Evolutionary conservation across 1,140 invertebrate species (phyloP).

Genomic region (Phymorhynchus buccinoides): DNA sequence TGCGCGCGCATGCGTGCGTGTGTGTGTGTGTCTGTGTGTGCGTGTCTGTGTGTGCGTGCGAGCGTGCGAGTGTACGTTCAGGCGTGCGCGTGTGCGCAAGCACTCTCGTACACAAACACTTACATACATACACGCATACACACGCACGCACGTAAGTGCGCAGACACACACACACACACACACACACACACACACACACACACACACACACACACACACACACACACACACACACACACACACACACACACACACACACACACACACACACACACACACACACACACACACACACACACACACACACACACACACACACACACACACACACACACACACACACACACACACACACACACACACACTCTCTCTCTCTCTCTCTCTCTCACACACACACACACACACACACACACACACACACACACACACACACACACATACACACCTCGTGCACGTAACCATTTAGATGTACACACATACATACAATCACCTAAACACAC

Average conservation of each 20-base stretch:
- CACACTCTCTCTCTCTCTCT: background rate
- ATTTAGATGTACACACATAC: background rate
- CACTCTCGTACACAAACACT: background rate
- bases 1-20: background rate
- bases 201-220: background rate
- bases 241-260: background rate
- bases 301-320: background rate
- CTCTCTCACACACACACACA: background rate
- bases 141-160: background rate
- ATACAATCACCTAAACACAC: background rate
- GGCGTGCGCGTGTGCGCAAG: background rate
- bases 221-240: background rate
- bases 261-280: background rate
- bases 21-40: background rate
- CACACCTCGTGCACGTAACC: background rate
- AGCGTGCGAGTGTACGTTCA: background rate
- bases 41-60: slow-evolving; percentile 6
- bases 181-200: background rate
- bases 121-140: background rate
- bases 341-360: too few relatives aligned
- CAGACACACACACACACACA: background rate
- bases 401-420: background rate
- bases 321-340: background rate
- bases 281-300: background rate
- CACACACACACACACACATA: background rate